Evolutionary conservation across 2,888 invertebrate genomes (phyloP).

Genomic region (Spodoptera picta): DNA sequence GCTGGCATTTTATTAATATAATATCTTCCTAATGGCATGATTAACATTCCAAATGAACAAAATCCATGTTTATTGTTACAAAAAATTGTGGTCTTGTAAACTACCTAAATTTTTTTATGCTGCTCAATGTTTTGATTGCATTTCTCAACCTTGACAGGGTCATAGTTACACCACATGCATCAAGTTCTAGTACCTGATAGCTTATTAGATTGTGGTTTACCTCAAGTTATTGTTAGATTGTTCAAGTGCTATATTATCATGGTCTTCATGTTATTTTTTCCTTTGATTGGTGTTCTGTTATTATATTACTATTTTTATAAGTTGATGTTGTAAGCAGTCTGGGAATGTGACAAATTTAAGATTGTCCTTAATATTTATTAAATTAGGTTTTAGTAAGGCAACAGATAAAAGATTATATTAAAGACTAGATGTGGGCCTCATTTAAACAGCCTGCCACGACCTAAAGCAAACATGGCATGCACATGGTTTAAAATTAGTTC

Average conservation of each 20-base stretch:
- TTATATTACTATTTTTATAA: constrained; percentile 29
- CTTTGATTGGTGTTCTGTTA: constrained; percentile 24
- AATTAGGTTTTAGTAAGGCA: constrained; percentile 13
- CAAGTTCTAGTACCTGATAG: too few species aligned
- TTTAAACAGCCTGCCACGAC: constrained; percentile 3
- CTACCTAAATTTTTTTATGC: too few species aligned
- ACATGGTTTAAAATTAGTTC: constrained; percentile 14
- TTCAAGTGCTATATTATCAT: constrained; percentile 25
- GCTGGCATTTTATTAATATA: too few species aligned
- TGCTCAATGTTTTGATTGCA: too few species aligned
- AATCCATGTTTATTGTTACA: too few species aligned
- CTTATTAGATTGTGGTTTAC: constrained; percentile 10
- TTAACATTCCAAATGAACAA: too few species aligned
- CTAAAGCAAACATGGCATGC: constrained; percentile 13
- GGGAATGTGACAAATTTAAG: constrained; percentile 22
- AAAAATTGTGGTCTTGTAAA: too few species aligned
- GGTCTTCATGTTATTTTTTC: constrained; percentile 11
- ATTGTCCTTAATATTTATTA: constrained; percentile 14
- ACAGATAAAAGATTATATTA: constrained; percentile 6
- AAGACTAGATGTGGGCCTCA: constrained; percentile 3
- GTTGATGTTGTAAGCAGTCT: constrained; percentile 30
- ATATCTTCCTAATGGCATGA: too few species aligned
- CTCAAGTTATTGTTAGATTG: constrained; percentile 26
- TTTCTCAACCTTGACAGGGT: too few species aligned
- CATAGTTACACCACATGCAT: too few species aligned